Conservation (phyloP, 2,113 vertebrate species). For the Eclectus roratus region DNA sequence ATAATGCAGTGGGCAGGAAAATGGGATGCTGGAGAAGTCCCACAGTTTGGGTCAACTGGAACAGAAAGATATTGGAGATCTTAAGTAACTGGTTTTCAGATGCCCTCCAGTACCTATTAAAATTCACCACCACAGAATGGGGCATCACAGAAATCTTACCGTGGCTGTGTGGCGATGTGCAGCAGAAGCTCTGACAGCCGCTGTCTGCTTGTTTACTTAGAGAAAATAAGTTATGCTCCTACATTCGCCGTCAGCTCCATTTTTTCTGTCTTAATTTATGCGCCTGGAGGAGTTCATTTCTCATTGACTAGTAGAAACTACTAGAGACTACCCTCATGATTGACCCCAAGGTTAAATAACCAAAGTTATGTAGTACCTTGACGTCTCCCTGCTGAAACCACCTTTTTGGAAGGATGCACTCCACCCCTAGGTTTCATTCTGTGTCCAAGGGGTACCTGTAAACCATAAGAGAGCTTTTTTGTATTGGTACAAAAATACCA, state of each 20-base stretch:
- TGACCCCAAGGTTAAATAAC: not conserved
- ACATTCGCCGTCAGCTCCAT: not conserved
- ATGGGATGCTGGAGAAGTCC: not conserved
- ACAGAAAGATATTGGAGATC: not conserved
- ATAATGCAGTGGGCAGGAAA: not conserved
- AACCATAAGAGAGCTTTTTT: not conserved
- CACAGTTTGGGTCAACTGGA: not conserved
- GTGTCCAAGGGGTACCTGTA: not conserved
- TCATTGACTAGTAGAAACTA: not conserved
- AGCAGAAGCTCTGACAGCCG: not conserved
- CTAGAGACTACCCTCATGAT: not conserved
- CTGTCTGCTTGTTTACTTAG: not conserved
- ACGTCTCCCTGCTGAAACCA: not conserved
- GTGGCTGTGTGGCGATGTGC: not conserved
- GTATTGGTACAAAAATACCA: not conserved
- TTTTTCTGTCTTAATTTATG: constrained; percentile 9
- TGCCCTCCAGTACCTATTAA: not conserved
- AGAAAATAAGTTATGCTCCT: not conserved
- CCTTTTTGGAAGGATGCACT: not conserved
- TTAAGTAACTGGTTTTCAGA: not conserved
- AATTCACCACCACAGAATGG: not conserved
- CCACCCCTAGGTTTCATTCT: not conserved
- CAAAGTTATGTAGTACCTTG: not conserved
- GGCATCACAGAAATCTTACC: not conserved
- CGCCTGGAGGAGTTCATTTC: not conserved